Evolutionary conservation across 2,888 invertebrate species (phyloP).

Genomic region (Schizotus pectinicornis): DNA sequence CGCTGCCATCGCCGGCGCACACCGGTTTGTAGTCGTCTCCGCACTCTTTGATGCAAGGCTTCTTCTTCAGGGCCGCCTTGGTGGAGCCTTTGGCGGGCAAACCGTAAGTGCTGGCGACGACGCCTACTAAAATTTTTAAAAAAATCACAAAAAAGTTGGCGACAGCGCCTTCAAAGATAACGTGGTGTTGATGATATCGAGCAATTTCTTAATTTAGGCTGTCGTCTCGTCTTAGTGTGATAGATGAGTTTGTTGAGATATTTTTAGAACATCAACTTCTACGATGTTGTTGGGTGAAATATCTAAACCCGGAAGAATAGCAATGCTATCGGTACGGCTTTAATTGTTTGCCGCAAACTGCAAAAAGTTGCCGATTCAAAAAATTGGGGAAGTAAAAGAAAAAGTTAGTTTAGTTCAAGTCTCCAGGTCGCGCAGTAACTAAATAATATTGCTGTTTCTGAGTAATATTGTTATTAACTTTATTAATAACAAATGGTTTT

Average conservation of each 20-base stretch:
- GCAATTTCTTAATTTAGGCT: background rate
- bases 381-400: too few relatives aligned
- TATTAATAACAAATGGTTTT: too few relatives aligned
- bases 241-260: background rate
- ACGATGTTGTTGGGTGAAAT: too few relatives aligned
- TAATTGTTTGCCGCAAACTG: too few relatives aligned
- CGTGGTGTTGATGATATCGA: background rate
- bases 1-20: conserved; percentile 68
- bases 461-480: too few relatives aligned
- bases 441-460: too few relatives aligned
- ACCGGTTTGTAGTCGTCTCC: conserved; percentile 63
- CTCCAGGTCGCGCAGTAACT: too few relatives aligned
- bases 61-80: conserved; percentile 63
- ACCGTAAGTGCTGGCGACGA: conserved; percentile 57
- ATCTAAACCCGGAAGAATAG: too few relatives aligned
- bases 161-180: background rate
- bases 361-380: too few relatives aligned
- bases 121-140: conserved; percentile 56
- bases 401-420: too few relatives aligned
- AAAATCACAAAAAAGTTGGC: background rate
- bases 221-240: background rate
- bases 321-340: too few relatives aligned
- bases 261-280: background rate
- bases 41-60: conserved; percentile 66
- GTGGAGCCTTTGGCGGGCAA: conserved; percentile 69